phyloP scores from a whole-genome alignment of 2,797 vertebrate genomes.

The Centropyge bicolor region DNA sequence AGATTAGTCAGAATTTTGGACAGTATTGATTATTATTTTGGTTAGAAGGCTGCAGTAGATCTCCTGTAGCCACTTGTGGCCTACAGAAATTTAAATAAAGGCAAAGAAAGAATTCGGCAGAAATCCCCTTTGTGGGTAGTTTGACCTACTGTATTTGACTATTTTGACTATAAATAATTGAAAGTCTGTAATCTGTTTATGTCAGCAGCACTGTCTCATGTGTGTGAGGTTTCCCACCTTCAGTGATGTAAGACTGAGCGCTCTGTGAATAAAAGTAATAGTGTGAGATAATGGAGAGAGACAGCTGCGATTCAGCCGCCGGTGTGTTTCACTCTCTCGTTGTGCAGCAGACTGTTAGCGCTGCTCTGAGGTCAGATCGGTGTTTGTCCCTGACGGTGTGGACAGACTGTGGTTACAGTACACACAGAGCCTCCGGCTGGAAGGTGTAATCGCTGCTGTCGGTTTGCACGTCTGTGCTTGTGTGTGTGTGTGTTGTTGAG shows the following conservation, averaged over 20 bases:
- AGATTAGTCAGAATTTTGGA: slow-evolving; percentile 29
- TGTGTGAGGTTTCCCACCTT: slow-evolving; percentile 17
- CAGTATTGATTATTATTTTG: slow-evolving; percentile 33
- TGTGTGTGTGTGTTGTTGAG: slow-evolving; percentile 9
- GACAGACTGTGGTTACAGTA: slow-evolving; percentile 44
- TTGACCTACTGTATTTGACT: slow-evolving; percentile 1
- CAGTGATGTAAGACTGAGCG: neutral
- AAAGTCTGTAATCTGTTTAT: slow-evolving; percentile 8
- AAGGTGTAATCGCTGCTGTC: slow-evolving; percentile 53
- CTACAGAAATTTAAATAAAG: neutral
- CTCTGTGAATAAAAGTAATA: slow-evolving; percentile 16
- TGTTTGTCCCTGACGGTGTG: slow-evolving; percentile 31
- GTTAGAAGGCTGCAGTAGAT: neutral
- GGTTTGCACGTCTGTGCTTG: slow-evolving; percentile 4
- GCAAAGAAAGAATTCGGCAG: neutral
- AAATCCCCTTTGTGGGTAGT: neutral
- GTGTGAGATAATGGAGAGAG: slow-evolving; percentile 25
- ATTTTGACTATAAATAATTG: neutral
- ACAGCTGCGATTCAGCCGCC: slow-evolving; percentile 24
- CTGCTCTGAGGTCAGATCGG: slow-evolving; percentile 57
- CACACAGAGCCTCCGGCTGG: slow-evolving; percentile 44
- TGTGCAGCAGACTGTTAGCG: slow-evolving; percentile 44
- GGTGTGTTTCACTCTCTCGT: slow-evolving; percentile 29
- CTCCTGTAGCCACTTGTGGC: neutral
- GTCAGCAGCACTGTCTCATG: neutral